These are phyloP conservation scores for Coreoperca whiteheadi DNA, from an alignment of 2,113 vertebrate species.

Conservation along the genomic window DNA sequence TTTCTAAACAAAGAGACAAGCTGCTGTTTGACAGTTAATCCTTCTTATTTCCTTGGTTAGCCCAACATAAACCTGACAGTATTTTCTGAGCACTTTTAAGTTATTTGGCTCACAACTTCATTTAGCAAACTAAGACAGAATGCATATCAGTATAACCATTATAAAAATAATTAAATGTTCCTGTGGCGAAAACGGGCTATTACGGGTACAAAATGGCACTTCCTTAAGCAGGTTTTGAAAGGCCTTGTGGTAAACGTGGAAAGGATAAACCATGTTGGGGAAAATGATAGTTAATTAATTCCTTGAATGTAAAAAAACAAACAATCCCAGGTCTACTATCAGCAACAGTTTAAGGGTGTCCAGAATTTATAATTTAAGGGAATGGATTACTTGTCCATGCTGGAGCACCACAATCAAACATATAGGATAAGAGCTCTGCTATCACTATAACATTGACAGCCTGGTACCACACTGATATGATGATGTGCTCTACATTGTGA, in stretches of 20 bases:
- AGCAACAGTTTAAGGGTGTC: neutral
- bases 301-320: neutral
- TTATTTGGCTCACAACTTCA: neutral
- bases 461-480: slow-evolving; percentile 23
- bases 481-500: slow-evolving; percentile 9
- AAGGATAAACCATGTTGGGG: neutral
- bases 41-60: slow-evolving; percentile 17
- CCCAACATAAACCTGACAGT: neutral
- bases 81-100: neutral
- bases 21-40: slow-evolving; percentile 6
- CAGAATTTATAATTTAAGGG: neutral
- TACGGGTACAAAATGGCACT: neutral
- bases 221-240: neutral
- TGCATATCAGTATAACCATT: neutral
- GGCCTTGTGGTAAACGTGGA: neutral
- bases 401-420: slow-evolving; percentile 7
- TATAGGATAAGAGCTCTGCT: neutral
- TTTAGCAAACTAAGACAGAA: neutral
- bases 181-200: neutral
- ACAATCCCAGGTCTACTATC: neutral
- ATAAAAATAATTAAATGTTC: neutral
- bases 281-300: neutral
- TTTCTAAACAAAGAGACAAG: slow-evolving; percentile 16
- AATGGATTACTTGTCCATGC: slow-evolving; percentile 9
- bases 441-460: slow-evolving; percentile 1